Base-by-base conservation (phyloP, 37 sponge, comb jelly and placozoan genomes). In the Petrosia ficiformis region DNA sequence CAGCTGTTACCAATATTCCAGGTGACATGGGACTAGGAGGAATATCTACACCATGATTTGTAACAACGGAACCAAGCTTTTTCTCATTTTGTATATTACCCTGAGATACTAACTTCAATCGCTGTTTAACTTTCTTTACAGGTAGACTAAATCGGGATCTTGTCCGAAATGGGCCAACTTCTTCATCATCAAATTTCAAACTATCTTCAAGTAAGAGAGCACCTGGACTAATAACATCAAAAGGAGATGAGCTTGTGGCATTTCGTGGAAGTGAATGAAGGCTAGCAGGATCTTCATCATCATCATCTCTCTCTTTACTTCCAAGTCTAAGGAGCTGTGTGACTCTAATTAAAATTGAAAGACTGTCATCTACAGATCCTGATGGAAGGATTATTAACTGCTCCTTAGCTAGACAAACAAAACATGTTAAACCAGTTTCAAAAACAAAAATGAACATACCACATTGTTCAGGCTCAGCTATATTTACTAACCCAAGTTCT, bases 261-360 rank as follows among this genome's bases (percentile, higher is more conserved):
- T 48, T 48, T 19, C 10, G 16, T 16, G 54, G 54, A 48, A 48
- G 54, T 16, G 10, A 16, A 48, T 16, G 54, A 48, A 19, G 54
- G 16, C 10, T 10, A 48, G 10, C 16, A 48, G 33, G 21, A 26
- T 57, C 80, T 39, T 36, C 56, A 19, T 32, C 29, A 29, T 11
- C 19, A 8, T 82, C 82, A 0, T 21, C 28, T 2, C 39, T 24
- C 44, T n/a, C n/a, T n/a, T 82, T 59, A 30, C 83, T 67, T 57
- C 83, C 83, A 44, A 82, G 52, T 67, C 83, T 73, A 56, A 82
- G 54, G 33, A 82, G 68, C 39, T 74, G 83, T 2, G 74, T 31
- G 33, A 67, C 31, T 40, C 66, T 42, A 1, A 32, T 33, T 36
- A 82, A 36, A 11, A 6, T 6, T 28, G 83, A 32, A 22, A 22